Evolutionary conservation across 2,888 invertebrate genomes (phyloP), one percentile per base, ranked within the genome.

Genomic region (Drosophila neutralis): DNA sequence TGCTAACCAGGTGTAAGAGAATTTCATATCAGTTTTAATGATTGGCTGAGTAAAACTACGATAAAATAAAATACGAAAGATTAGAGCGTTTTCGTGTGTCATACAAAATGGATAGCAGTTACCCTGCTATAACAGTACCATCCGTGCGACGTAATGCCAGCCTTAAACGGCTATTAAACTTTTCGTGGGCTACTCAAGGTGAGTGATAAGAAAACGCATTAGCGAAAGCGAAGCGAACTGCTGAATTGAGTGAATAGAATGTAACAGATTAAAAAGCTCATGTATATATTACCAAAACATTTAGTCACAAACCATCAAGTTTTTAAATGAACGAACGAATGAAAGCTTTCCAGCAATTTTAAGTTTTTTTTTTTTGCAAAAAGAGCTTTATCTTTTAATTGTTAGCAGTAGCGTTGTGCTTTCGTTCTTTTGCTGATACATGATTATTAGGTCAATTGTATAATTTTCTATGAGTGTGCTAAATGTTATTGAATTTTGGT

Each of bases 121-220:
- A 91, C 80, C 89, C 91, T 58, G 82, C 69, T 42, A 60, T 92
- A 69, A 78, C 89, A 70, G 83, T 90, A 53, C 91, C 90, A 60
- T 76, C 90, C 35, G 92, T 92, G 60, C 92, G 92, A 53, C 83
- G 92, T 52, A 92, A 91, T 90, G 90, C 92, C 49, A 92, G 92
- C 78, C 91, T 92, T 52, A 92, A 92, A 65, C 84, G 91, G 68
- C 82, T 92, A 60, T 77, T 92, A 24, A 92, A 91, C 75, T 87
- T 92, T 48, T 90, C 92, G 38, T 92, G 92, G 92, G 91, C 91
- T 69, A 91, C 91, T 52, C 89, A 91, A 91, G 92, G 92, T 91
- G 90, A 90, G 92, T 76, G 63, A 70, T 66, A 54, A 66, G 52
- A 33, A 56, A 51, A 45, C 15, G 24, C n/a, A 24, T 35, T 27